phyloP scores from a whole-genome alignment of 2,113 vertebrate species.

The Percopsis transmontana region DNA sequence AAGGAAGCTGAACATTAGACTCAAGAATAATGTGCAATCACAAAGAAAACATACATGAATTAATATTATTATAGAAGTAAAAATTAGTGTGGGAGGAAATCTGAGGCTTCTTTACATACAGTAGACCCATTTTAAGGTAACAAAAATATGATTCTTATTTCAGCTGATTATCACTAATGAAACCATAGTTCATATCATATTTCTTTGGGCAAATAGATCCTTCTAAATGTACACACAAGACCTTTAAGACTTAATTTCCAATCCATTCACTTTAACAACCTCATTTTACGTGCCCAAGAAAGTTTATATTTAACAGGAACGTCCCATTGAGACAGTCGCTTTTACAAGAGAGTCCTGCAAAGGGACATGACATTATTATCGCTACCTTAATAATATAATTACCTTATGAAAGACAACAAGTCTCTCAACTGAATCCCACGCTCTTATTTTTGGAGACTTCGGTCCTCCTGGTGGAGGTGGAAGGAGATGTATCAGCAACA shows the following conservation, averaged over 20 bases:
- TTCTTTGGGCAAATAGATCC: too few species aligned
- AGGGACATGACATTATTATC: neutral
- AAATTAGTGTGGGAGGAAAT: too few species aligned
- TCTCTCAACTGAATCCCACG: constrained; percentile 32
- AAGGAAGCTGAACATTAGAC: constrained; percentile 8
- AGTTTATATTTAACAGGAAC: constrained; percentile 3
- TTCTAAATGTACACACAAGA: too few species aligned
- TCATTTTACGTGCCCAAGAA: neutral
- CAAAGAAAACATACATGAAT: too few species aligned
- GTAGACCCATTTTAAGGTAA: too few species aligned
- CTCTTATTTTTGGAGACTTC: constrained; percentile 28
- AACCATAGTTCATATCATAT: too few species aligned
- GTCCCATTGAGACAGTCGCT: constrained; percentile 11
- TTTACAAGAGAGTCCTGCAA: too few species aligned
- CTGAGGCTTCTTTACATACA: too few species aligned
- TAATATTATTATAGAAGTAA: too few species aligned
- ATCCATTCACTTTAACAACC: neutral
- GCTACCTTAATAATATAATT: constrained; percentile 23
- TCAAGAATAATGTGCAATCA: constrained; percentile 5
- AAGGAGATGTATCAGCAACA: constrained; percentile 43
- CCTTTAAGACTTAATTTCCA: too few species aligned
- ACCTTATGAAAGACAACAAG: constrained; percentile 34
- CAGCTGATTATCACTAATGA: too few species aligned
- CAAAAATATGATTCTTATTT: too few species aligned
- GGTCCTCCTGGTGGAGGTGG: constrained; percentile 19